Base-by-base conservation (phyloP, 2,797 vertebrate genomes). In the Sebastes elongatus region DNA sequence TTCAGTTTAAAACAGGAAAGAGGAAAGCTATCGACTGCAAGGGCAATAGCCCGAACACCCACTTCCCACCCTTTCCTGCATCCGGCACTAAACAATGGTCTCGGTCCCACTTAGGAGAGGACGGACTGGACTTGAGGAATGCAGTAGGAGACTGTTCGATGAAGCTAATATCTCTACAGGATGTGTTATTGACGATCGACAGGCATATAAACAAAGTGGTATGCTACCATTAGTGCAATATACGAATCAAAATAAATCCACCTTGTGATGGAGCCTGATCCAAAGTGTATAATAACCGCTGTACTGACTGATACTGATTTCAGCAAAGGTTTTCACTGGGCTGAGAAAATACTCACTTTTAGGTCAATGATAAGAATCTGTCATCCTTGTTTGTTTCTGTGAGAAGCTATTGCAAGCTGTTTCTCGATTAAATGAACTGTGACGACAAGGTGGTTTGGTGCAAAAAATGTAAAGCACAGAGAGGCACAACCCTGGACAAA, bases 31-130 rank as follows among this genome's bases (percentile, higher is more conserved):
- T 80, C 53, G 62, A 82, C 88, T 86, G 87, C 80, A 77, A 83
- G 85, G 80, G 88, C 89, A 91, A 90, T 70, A 86, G 71, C 71
- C 63, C 84, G 77, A 93, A 86, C 86, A 76, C 75, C 86, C 66
- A 42, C 82, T 82, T 93, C 92, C 92, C 96, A 94, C 96, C 95
- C 95, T 96, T 96, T 96, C 96, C 96, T 96, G 94, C 89, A 96
- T 96, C 96, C 95, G 93, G 94, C 84, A 90, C 86, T 70, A 70
- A 92, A 96, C 95, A 96, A 96, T 95, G 81, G 88, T 78, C 77
- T 62, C 28, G 55, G 78, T 83, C 84, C 83, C 55, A 73, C 80
- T 61, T 30, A 79, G 82, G 66, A 86, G 75, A 80, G 33, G 65
- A 87, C 35, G 30, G 73, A 67, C 74, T 53, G 38, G 57, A 83